phyloP scores from a whole-genome alignment of 2,888 invertebrate species.

The Nephrocerus scutellatus region DNA sequence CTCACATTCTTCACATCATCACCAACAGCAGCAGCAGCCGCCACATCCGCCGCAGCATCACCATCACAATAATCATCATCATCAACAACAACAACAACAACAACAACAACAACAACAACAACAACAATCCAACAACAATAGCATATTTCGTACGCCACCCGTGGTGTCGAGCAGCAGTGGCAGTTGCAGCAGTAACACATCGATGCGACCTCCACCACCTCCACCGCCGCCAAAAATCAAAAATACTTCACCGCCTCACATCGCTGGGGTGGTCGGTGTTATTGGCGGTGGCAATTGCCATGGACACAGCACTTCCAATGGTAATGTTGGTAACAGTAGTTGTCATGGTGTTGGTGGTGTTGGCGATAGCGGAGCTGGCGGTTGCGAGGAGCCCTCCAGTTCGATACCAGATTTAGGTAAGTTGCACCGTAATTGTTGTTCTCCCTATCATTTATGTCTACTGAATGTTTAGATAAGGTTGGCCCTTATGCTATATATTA shows the following conservation, averaged over 20 bases:
- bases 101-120: constrained; percentile 15
- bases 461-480: too few relatives aligned
- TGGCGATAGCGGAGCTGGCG: constrained; percentile 29
- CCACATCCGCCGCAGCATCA: constrained; percentile 18
- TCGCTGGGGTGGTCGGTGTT: constrained; percentile 19
- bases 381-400: constrained; percentile 74
- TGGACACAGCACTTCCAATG: constrained; percentile 7
- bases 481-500: too few relatives aligned
- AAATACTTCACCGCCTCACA: constrained; percentile 28
- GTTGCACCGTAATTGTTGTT: constrained; percentile 43
- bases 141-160: constrained; percentile 40
- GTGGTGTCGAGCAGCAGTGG: constrained; percentile 39
- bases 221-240: constrained; percentile 47
- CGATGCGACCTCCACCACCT: constrained; percentile 47
- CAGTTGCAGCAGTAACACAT: constrained; percentile 30
- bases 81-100: constrained; percentile 6
- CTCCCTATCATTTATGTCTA: too few relatives aligned
- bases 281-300: constrained; percentile 18
- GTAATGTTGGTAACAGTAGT: not conserved
- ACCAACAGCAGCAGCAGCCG: constrained; percentile 13
- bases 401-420: constrained; percentile 84
- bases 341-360: constrained; percentile 3
- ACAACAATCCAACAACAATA: constrained; percentile 7
- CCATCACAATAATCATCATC: constrained; percentile 15
- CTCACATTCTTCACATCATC: constrained; percentile 16